These are phyloP conservation scores for Argyresthia goedartella DNA, from an alignment of 2,888 invertebrate species.

Conservation along the genomic window DNA sequence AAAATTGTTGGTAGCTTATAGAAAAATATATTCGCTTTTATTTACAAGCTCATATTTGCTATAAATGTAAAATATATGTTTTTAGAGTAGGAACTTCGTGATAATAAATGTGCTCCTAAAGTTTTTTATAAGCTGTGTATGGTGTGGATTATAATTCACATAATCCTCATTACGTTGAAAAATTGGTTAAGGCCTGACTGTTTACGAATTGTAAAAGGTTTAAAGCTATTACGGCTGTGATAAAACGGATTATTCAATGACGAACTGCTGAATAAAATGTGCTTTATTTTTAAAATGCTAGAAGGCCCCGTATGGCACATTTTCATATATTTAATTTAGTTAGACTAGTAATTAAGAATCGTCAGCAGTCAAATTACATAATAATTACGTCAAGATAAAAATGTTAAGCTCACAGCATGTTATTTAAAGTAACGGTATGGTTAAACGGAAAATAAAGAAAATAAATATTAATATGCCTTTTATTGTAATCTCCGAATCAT, in stretches of 20 bases:
- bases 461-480: not conserved
- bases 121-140: too few species aligned
- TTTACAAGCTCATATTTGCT: too few species aligned
- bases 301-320: not conserved
- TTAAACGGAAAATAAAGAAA: not conserved
- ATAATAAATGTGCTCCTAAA: not conserved
- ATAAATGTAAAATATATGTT: too few species aligned
- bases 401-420: not conserved
- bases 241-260: conserved; percentile 11
- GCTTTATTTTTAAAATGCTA: not conserved
- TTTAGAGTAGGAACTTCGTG: not conserved
- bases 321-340: not conserved
- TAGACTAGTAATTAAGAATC: not conserved
- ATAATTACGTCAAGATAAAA: not conserved
- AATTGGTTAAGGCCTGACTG: not conserved
- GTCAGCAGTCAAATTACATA: not conserved
- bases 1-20: too few species aligned
- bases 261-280: not conserved
- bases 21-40: too few species aligned
- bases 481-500: conserved; percentile 11
- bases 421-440: not conserved
- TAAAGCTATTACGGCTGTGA: conserved; percentile 33
- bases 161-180: not conserved
- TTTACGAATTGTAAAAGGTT: conserved; percentile 15
- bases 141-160: not conserved